Evolutionary conservation across 2,113 vertebrate species (phyloP), one percentile per base, ranked within the genome.

Genomic region (Amphilophus citrinellus): DNA sequence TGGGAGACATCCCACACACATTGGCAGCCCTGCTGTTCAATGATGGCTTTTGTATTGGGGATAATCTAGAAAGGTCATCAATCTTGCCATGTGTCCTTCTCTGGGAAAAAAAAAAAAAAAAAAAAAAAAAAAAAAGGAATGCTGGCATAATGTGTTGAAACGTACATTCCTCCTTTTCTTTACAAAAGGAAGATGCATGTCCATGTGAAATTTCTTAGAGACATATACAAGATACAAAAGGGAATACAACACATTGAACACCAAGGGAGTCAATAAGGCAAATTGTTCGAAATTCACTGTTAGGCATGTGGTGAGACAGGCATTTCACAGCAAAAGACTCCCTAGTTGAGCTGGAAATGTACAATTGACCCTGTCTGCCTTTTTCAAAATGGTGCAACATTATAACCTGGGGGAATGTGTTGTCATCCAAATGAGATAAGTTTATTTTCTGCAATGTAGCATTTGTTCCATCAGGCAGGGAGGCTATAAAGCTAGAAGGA

Each of bases 391-490:
- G 96, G 96, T 95, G 94, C 96, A 95, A 93, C 95, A 93, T 97
- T 96, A 96, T 96, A 96, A 97, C 97, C 96, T 95, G 96, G 95
- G 97, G 97, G 96, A 96, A 96, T 92, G 94, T 96, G 96, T 97
- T 97, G 97, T 97, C 97, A 97, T 97, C 96, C 95, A 97, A 97
- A 98, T 97, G 96, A 97, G 97, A 98, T 97, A 97, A 97, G 97
- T 98, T 97, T 97, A 98, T 98, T 98, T 97, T 97, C 96, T 94
- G 96, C 95, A 91, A 94, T 91, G 90, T 96, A 96, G 96, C 97
- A 97, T 98, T 98, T 97, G 97, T 97, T 97, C 96, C 96, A 96
- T 97, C 96, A 97, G 96, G 97, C 97, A 93, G 97, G 96, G 96
- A 96, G 96, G 96, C 97, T 96, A 96, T 97, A 97, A 96, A 97